Evolutionary conservation across 2,888 invertebrate genomes (phyloP).

Genomic region (Lithophane ornitopus): DNA sequence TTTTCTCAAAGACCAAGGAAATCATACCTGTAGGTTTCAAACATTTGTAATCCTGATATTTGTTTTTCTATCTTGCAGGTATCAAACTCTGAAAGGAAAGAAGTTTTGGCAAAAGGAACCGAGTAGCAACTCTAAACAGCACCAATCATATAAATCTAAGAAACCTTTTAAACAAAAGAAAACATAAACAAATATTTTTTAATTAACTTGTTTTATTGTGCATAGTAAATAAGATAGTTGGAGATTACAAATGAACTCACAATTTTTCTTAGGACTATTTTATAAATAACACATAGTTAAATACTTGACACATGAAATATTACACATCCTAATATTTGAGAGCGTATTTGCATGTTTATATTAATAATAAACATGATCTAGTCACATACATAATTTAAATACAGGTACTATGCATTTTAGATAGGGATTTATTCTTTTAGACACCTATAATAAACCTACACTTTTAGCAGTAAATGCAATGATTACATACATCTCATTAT

Average conservation of each 20-base stretch:
- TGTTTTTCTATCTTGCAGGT: slow-evolving; percentile 78
- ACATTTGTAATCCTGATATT: slow-evolving; percentile 5
- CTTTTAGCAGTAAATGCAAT: slow-evolving; percentile 54
- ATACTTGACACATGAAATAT: slow-evolving; percentile 57
- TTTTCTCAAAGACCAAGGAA: no score
- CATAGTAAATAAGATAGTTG: slow-evolving; percentile 50
- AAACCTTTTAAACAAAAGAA: slow-evolving; percentile 82
- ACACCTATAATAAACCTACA: slow-evolving; percentile 41
- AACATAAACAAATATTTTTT: slow-evolving; percentile 45
- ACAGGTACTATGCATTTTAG: slow-evolving; percentile 34
- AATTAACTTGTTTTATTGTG: slow-evolving; percentile 63
- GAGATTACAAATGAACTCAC: slow-evolving; percentile 64
- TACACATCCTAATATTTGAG: slow-evolving; percentile 61
- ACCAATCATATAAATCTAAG: slow-evolving; percentile 76
- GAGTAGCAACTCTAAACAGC: slow-evolving; percentile 59
- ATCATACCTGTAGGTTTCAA: background rate
- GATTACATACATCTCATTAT: slow-evolving; percentile 54
- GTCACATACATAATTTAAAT: slow-evolving; percentile 49
- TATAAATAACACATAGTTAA: slow-evolving; percentile 55
- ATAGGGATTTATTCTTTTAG: slow-evolving; percentile 34
- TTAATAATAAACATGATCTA: slow-evolving; percentile 50
- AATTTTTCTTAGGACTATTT: slow-evolving; percentile 63
- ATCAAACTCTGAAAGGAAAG: slow-evolving; percentile 85
- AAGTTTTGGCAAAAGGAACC: slow-evolving; percentile 86
- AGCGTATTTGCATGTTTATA: slow-evolving; percentile 47